Evolutionary conservation across 2,888 invertebrate species (phyloP).

Genomic region (Ceramica pisi): DNA sequence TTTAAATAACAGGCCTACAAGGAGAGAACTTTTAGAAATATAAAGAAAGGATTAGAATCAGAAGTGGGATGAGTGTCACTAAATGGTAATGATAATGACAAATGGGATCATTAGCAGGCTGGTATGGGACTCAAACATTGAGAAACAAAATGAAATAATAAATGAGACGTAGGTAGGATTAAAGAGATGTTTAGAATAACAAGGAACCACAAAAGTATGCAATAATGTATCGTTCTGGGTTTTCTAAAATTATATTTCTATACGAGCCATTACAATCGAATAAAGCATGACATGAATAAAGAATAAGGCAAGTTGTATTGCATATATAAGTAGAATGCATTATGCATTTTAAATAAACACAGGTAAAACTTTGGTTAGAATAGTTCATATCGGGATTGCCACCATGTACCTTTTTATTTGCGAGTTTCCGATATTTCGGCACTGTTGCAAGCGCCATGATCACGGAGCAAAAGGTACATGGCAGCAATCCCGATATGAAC

Average conservation of each 20-base stretch:
- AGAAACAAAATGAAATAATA: not conserved
- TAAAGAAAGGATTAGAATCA: not conserved
- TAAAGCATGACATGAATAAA: slow-evolving; percentile 31
- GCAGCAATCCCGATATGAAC: no score
- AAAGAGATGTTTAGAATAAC: not conserved
- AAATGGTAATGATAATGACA: not conserved
- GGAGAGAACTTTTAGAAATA: not conserved
- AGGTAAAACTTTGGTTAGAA: not conserved
- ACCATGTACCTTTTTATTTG: no score
- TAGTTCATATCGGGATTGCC: no score
- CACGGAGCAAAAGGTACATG: no score
- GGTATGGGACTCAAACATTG: not conserved
- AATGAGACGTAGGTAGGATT: not conserved
- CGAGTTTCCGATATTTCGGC: no score
- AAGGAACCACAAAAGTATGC: not conserved
- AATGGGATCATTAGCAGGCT: not conserved
- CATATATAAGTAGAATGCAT: slow-evolving; percentile 15
- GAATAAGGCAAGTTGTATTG: slow-evolving; percentile 3
- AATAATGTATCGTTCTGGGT: slow-evolving; percentile 7
- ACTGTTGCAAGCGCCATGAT: no score
- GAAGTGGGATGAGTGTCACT: not conserved
- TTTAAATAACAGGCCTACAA: not conserved
- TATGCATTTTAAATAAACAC: not conserved
- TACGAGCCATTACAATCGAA: slow-evolving; percentile 6
- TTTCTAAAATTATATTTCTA: slow-evolving; percentile 18